phyloP scores from a whole-genome alignment of 2,888 invertebrate species.

The Thera obeliscata region DNA sequence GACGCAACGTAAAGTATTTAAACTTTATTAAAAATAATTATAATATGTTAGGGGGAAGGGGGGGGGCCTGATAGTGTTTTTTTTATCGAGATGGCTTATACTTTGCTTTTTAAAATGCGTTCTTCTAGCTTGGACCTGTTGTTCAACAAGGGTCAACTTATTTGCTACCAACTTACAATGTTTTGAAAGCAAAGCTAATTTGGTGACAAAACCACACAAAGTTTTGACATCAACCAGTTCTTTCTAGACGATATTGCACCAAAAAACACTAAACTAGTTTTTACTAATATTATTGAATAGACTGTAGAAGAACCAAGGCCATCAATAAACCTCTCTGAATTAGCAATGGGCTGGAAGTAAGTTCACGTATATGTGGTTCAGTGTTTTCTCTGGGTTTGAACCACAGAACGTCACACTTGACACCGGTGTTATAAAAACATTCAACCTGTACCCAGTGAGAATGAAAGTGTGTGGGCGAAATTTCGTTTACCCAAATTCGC shows the following conservation, averaged over 20 bases:
- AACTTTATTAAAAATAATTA: too few species aligned
- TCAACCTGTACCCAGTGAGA: conserved; percentile 39
- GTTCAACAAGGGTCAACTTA: neutral
- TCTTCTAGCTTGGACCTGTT: neutral
- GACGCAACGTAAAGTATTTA: too few species aligned
- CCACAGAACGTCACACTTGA: conserved; percentile 9
- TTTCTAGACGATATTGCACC: neutral
- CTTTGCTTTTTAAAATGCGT: neutral
- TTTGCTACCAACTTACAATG: neutral
- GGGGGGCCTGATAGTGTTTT: too few species aligned
- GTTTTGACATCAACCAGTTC: neutral
- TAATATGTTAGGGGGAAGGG: too few species aligned
- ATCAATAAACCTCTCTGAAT: too few species aligned
- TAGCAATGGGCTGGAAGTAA: neutral
- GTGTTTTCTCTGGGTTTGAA: neutral
- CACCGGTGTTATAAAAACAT: conserved; percentile 34
- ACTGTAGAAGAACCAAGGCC: too few species aligned
- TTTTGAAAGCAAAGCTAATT: neutral
- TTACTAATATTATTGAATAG: neutral
- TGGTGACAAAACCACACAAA: neutral
- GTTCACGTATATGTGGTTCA: neutral
- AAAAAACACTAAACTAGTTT: neutral
- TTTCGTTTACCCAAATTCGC: conserved; percentile 38
- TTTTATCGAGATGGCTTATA: too few species aligned
- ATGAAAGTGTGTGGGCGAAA: conserved; percentile 44